Percentiles rank a stretch among this genome's conserved stretches.
These are phyloP conservation scores for Drosophila bipectinata DNA, from an alignment of 1,140 invertebrate species.

Conservation along the genomic window DNA sequence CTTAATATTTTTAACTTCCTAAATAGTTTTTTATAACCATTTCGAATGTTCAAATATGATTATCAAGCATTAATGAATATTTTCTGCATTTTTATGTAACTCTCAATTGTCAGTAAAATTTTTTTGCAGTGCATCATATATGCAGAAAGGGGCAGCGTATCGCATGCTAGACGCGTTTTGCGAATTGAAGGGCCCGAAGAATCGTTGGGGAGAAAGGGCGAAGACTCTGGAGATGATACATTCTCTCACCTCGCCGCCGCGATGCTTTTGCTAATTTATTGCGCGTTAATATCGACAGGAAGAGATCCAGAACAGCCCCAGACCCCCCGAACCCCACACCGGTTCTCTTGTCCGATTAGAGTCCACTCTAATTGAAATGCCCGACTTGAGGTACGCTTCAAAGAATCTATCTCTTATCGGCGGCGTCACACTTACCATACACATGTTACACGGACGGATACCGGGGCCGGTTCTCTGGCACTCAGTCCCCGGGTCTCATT, in stretches of 20 bases:
- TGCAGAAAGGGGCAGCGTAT: constrained; percentile 16
- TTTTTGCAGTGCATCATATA: constrained; percentile 6
- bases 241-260: constrained; percentile 63
- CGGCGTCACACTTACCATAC: constrained; percentile 62
- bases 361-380: constrained; percentile 69
- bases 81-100: no score
- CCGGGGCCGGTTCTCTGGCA: constrained; percentile 9
- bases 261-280: constrained; percentile 80
- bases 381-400: constrained; percentile 8
- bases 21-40: not conserved
- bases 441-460: constrained; percentile 45
- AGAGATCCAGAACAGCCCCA: constrained; percentile 41
- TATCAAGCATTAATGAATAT: no score
- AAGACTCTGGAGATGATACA: constrained; percentile 30
- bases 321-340: constrained; percentile 1
- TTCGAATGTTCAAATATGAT: not conserved
- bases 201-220: constrained; percentile 1
- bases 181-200: constrained; percentile 26
- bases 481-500: constrained; percentile 59
- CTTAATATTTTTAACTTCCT: no score
- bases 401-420: constrained; percentile 57
- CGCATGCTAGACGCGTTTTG: constrained; percentile 61
- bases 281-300: constrained; percentile 82
- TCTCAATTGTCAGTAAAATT: not conserved
- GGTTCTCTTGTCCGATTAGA: not conserved